Percentiles rank a stretch among this genome's conserved stretches.
Evolutionary conservation across 2,797 vertebrate species (phyloP).

Genomic region (Carduelis carduelis): DNA sequence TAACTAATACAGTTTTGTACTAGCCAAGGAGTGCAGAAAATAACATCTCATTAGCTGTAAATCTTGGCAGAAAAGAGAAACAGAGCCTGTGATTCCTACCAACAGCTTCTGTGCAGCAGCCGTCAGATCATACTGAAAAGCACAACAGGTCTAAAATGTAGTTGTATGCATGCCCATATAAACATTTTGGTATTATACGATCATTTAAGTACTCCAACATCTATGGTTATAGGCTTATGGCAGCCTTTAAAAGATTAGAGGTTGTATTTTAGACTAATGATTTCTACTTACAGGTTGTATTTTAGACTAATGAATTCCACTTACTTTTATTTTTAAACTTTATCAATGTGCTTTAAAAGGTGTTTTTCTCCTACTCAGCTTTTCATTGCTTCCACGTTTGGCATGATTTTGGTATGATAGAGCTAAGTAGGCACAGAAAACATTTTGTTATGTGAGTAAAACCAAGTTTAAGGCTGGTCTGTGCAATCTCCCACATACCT

Average conservation of each 20-base stretch:
- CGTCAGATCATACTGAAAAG: constrained; percentile 20
- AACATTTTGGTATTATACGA: not conserved
- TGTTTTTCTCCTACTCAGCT: not conserved
- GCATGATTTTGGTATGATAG: not conserved
- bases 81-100: not conserved
- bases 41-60: constrained; percentile 14
- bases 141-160: constrained; percentile 9
- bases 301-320: not conserved
- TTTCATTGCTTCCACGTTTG: not conserved
- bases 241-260: constrained; percentile 3
- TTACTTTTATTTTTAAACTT: constrained; percentile 1
- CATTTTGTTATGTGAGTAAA: not conserved
- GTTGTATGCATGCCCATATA: not conserved
- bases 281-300: not conserved
- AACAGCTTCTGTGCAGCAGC: constrained; percentile 35
- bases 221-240: not conserved
- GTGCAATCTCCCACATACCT: not conserved
- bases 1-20: not conserved
- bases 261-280: not conserved
- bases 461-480: not conserved
- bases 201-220: not conserved
- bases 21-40: not conserved
- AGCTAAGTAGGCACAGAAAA: not conserved
- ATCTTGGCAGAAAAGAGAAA: constrained; percentile 35
- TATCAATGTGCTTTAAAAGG: not conserved